Base-by-base conservation (phyloP, 23 tunicate genomes). In the Halocynthia roretzi region DNA sequence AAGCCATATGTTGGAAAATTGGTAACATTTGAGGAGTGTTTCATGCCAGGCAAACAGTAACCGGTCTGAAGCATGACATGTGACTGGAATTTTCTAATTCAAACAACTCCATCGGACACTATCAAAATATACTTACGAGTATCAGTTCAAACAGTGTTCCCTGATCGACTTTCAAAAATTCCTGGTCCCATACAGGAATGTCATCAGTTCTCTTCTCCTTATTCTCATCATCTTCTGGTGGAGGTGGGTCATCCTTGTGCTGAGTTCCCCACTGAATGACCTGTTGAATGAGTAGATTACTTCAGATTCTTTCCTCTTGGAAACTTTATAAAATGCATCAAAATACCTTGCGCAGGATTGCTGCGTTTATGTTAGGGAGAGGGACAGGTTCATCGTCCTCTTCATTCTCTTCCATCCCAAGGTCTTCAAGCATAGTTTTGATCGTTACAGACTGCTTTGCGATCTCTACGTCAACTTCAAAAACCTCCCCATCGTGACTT, bases 141-240 rank as follows among this genome's bases (percentile, higher is more conserved):
- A 91, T 91, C 19, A 91, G 77, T 54, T 91, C 99, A 66, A 95
- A 95, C 48, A 95, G 68, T 5, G 99, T 95, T 71, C 99, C 99
- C 71, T 95, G 99, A 71, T 95, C 99, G 60, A 95, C 99, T 81
- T 95, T 95, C 10, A 95, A 76, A 62, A 95, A 95, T 78, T 95
- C 99, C 54, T 91, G 96, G 80, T 95, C 99, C 99, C 99, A 95
- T 55, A 84, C 90, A n/a, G 99, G 99, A 17, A 95, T 86, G 66
- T 95, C 99, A 80, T 95, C 92, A 52, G 93, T 95, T 64, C 93
- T 71, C 75, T 95, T 95, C 63, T 86, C 87, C 62, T 95, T 84
- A 55, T 95, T 86, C 57, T 89, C 96, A 76, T 95, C 99, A 89
- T 95, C 99, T 68, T 95, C 99, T 14, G 87, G 87, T 7, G 91